Base-by-base conservation (phyloP, 2,113 vertebrate species). In the Acinonyx jubatus region DNA sequence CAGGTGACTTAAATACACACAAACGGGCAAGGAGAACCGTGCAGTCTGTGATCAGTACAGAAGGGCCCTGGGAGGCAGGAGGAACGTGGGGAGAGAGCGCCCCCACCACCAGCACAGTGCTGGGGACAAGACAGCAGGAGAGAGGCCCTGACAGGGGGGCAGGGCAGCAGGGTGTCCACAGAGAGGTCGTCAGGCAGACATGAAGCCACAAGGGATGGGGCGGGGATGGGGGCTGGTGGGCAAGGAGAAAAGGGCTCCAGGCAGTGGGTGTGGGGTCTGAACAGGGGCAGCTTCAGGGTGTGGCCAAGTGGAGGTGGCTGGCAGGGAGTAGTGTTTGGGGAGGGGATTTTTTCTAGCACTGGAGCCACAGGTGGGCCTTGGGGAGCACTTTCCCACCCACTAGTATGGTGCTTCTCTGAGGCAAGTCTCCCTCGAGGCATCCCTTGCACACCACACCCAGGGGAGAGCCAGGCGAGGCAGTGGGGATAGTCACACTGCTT, bases 11-110 rank as follows among this genome's bases (percentile, higher is more conserved):
- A 23, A 68, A 41, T 10, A 25, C 10, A 25, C 8, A 25, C 18
- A 79, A 11, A 36, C 0, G 0, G 11, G 38, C 4, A 8, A 45
- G 6, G 38, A 18, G 16, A 7, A 2, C 41, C 9, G 3, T 38
- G 14, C 36, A 16, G 6, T 23, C 55, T 66, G 65, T 15, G 65
- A 15, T 14, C 19, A 14, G 29, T 16, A 4, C 31, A 29, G 52
- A 78, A 13, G 48, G 29, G 21, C 25, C 63, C 31, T 38, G 63
- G 68, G 79, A 89, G 50, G 23, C 52, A 38, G n/a, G 33, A 21
- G 36, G 73, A 57, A 11, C 5, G 0, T 33, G 65, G 15, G 48
- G 38, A 2, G 23, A 85, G 48, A 36, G 21, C 5, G 11, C 11
- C 15, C 25, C n/a, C 5, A 29, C 11, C 10, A 23, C 69, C 16